Conservation (phyloP, 2,113 vertebrate genomes). For the Crotophaga sulcirostris region DNA sequence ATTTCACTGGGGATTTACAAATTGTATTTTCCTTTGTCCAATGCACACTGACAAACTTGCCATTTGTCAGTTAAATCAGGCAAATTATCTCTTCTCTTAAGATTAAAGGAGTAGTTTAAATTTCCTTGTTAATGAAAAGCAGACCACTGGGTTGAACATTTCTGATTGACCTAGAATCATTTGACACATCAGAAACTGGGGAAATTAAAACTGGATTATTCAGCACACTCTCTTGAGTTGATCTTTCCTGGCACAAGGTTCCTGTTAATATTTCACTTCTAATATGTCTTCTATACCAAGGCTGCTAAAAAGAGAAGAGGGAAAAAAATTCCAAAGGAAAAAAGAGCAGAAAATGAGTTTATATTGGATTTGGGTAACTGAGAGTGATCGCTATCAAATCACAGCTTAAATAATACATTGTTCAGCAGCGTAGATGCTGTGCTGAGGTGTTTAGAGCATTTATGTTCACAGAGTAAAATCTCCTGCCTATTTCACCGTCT, state of each 20-base stretch:
- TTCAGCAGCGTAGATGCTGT: not conserved
- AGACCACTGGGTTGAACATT: not conserved
- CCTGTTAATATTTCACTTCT: conserved; percentile 21
- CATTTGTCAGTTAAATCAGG: conserved; percentile 11
- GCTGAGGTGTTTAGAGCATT: not conserved
- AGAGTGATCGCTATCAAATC: not conserved
- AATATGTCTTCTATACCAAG: not conserved
- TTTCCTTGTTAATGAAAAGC: not conserved
- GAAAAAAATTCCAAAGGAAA: accelerated
- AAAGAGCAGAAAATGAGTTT: not conserved
- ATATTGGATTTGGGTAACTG: conserved; percentile 9
- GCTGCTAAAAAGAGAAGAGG: not conserved
- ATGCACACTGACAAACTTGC: not conserved
- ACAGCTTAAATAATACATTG: conserved; percentile 7
- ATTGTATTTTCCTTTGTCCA: not conserved
- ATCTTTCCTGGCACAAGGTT: not conserved
- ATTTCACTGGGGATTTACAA: not conserved
- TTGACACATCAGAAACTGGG: not conserved
- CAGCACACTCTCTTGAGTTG: not conserved
- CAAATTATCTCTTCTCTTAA: not conserved
- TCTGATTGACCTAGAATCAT: not conserved
- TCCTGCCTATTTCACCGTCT: not conserved
- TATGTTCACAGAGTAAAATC: not conserved
- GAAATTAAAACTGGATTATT: conserved; percentile 51
- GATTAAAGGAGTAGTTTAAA: not conserved